Evolutionary conservation across 2,888 invertebrate species (phyloP).

Genomic region (Apoderus coryli): DNA sequence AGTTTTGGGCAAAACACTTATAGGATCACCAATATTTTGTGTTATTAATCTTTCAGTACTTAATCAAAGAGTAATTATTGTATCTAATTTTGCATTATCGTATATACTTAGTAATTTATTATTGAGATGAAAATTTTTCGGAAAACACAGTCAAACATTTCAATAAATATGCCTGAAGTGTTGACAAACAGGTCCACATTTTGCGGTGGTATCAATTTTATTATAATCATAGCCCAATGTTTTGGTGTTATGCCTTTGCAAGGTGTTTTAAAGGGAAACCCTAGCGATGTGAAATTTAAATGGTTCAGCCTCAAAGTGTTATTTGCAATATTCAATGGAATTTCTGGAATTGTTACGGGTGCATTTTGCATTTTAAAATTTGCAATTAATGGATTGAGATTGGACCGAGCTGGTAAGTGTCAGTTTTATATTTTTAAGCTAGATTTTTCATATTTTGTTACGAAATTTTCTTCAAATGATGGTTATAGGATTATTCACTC

Average conservation of each 20-base stretch:
- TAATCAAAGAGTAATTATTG: too few species aligned
- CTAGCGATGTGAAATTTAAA: slow-evolving; percentile 21
- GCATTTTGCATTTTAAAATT: slow-evolving; percentile 23
- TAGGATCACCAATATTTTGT: too few species aligned
- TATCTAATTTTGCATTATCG: too few species aligned
- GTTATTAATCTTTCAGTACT: too few species aligned
- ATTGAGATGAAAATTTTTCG: slow-evolving; percentile 16
- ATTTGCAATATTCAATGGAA: slow-evolving; percentile 20
- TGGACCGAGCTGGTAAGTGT: slow-evolving; percentile 24
- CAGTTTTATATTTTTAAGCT: slow-evolving; percentile 5
- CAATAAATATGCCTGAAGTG: slow-evolving; percentile 10
- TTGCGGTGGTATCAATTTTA: slow-evolving; percentile 22
- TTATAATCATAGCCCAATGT: slow-evolving; percentile 23
- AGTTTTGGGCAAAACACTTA: too few species aligned
- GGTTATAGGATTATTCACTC: too few species aligned
- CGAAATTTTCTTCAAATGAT: too few species aligned
- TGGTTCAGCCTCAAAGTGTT: slow-evolving; percentile 21
- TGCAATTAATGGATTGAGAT: slow-evolving; percentile 21
- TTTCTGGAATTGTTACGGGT: slow-evolving; percentile 19
- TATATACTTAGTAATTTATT: too few species aligned
- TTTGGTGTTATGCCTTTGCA: slow-evolving; percentile 27
- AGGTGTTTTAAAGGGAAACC: slow-evolving; percentile 17
- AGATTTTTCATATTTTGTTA: too few species aligned
- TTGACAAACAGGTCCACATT: slow-evolving; percentile 15
- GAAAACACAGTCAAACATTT: slow-evolving; percentile 18